Conservation (phyloP, 1,140 invertebrate species). For the Drosophila paulistorum region DNA sequence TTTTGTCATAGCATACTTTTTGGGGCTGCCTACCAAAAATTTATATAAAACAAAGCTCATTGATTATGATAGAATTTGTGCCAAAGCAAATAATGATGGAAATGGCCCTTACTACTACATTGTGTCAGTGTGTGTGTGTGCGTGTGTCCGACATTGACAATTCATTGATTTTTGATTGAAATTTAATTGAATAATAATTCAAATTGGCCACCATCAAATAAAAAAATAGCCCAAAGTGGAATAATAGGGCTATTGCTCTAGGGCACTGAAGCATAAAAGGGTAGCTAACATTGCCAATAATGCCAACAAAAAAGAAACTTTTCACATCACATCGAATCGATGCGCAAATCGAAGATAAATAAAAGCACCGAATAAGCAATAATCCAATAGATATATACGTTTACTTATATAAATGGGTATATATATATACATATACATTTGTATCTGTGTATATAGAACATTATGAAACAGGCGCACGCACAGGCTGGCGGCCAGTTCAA, state of each 20-base stretch:
- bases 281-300: constrained; percentile 31
- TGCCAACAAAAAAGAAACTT: constrained; percentile 43
- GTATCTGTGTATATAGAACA: neutral
- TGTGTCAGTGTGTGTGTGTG: constrained; percentile 17
- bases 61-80: constrained; percentile 60
- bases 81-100: constrained; percentile 41
- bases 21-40: constrained; percentile 43
- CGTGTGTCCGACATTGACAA: constrained; percentile 39
- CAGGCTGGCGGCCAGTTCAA: constrained; percentile 13
- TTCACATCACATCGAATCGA: constrained; percentile 55
- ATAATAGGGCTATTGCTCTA: constrained; percentile 25
- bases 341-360: constrained; percentile 72
- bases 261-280: constrained; percentile 51
- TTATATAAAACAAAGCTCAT: constrained; percentile 67
- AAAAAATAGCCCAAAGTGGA: constrained; percentile 38
- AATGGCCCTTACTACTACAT: neutral
- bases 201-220: constrained; percentile 33
- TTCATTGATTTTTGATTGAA: constrained; percentile 75
- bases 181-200: constrained; percentile 77
- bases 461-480: constrained; percentile 43
- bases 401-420: neutral
- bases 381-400: constrained; percentile 46
- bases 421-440: neutral
- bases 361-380: constrained; percentile 73
- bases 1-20: constrained; percentile 76